phyloP scores from a whole-genome alignment of 2,797 vertebrate genomes.

The Gambelia wislizenii region DNA sequence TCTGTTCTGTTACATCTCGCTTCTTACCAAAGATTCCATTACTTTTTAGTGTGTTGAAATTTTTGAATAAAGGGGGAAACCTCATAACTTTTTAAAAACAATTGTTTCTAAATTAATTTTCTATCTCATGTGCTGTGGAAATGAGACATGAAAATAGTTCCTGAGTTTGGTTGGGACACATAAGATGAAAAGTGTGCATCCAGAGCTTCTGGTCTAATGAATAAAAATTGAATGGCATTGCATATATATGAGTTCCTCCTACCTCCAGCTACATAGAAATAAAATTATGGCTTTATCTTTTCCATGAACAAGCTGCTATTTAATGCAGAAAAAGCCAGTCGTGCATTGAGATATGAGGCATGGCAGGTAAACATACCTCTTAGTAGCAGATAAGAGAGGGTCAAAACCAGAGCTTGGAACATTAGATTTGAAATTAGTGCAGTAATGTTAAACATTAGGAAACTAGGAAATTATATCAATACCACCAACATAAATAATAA shows the following conservation, averaged over 20 bases:
- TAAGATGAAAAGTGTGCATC: constrained; percentile 45
- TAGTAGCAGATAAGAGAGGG: constrained; percentile 2
- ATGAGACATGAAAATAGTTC: constrained; percentile 68
- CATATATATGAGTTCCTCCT: constrained; percentile 28
- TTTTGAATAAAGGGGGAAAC: constrained; percentile 19
- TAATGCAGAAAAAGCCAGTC: constrained; percentile 38
- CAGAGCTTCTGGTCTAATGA: constrained; percentile 37
- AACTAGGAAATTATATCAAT: too few relatives aligned
- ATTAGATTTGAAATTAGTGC: too few relatives aligned
- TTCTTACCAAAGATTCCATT: constrained; percentile 30
- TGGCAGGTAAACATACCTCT: not conserved
- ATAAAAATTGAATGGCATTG: constrained; percentile 3
- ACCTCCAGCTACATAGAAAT: not conserved
- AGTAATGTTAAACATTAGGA: too few relatives aligned
- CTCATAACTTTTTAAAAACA: constrained; percentile 43
- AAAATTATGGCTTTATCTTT: constrained; percentile 31
- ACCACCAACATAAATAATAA: too few relatives aligned
- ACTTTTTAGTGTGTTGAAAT: not conserved
- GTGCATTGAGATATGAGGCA: constrained; percentile 11
- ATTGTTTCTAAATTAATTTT: constrained; percentile 73
- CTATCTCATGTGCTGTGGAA: constrained; percentile 65
- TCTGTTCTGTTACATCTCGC: constrained; percentile 15
- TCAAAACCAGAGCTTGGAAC: too few relatives aligned
- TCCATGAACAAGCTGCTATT: constrained; percentile 34
- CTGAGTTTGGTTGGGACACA: constrained; percentile 35